Base-by-base conservation (phyloP, 64 coral and sea anemone species). In the Porites australiensis region DNA sequence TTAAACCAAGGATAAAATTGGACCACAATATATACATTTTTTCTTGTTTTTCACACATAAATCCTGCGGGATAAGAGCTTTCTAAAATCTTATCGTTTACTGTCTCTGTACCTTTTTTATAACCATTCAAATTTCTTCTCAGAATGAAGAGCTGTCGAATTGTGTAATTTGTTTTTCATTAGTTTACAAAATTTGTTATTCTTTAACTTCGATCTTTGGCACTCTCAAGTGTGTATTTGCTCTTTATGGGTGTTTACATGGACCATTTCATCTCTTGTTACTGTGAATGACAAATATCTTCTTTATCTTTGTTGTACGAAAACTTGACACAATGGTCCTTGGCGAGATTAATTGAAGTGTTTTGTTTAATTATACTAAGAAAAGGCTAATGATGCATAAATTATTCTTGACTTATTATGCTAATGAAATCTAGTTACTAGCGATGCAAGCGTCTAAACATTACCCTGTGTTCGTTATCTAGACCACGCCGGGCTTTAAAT, bases 361-460 rank as follows among this genome's bases (percentile, higher is more conserved):
- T 64, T 82, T 83, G 79, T 83, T 66, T 65, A 45, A 63, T 60
- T 11, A 67, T 18, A 50, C 44, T 83, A 27, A n/a, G 15, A 79
- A 59, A 83, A 82, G 27, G 66, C 6, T 64, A 61, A 13, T 44
- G 18, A 45, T 18, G 59, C 79, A 83, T 83, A 83, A 83, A 65
- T 83, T 83, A 66, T 61, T 83, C 43, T 82, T 82, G 58, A 46
- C 19, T 83, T 59, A 66, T 83, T 65, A 65, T 83, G 79, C 43
- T 66, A 83, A 64, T 83, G 14, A 57, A n/a, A 23, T 76, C 73
- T 13, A 62, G 44, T 50, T 18, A 48, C 27, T 44, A 83, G 13
- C 3, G 44, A 11, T 67, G 59, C 37, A 9, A 64, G 79, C 79
- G 79, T 66, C 79, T 61, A n/a, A 66, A 49, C 59, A 66, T 13